Conservation (phyloP, 2,113 vertebrate species). For the Elachura formosa region DNA sequence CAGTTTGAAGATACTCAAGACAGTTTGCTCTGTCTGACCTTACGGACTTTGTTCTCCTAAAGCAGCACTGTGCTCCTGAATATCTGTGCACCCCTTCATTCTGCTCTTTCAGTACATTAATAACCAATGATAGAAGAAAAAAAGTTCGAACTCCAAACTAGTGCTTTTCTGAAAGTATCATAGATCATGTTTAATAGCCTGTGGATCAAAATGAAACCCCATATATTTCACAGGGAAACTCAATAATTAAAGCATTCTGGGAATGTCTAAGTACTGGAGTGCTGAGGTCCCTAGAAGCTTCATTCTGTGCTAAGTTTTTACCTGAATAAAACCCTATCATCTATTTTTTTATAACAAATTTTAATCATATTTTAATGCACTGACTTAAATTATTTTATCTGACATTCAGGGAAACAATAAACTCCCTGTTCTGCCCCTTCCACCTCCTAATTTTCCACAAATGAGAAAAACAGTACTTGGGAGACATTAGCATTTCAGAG, state of each 20-base stretch:
- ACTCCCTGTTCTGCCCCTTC: background rate
- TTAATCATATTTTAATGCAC: background rate
- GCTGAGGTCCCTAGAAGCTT: background rate
- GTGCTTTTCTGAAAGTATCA: background rate
- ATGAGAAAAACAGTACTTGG: background rate
- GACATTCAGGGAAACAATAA: background rate
- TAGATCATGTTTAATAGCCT: constrained; percentile 49
- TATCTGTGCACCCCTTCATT: background rate
- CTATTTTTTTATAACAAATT: background rate
- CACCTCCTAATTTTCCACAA: background rate
- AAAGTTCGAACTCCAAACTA: background rate
- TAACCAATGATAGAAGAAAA: background rate
- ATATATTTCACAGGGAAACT: constrained; percentile 29
- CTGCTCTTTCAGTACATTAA: background rate
- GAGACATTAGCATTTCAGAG: background rate
- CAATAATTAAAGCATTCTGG: constrained; percentile 41
- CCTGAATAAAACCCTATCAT: background rate
- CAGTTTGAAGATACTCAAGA: background rate
- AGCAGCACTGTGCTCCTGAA: background rate
- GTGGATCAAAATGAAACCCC: constrained; percentile 37
- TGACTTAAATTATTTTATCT: background rate
- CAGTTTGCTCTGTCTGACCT: background rate
- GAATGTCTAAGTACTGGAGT: constrained; percentile 3
- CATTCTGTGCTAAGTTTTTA: background rate
- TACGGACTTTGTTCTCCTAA: background rate